A percentile compares a stretch with the other conserved stretches of the same genome.
Conservation (phyloP, 2,797 vertebrate species). For the Cynopterus sphinx region DNA sequence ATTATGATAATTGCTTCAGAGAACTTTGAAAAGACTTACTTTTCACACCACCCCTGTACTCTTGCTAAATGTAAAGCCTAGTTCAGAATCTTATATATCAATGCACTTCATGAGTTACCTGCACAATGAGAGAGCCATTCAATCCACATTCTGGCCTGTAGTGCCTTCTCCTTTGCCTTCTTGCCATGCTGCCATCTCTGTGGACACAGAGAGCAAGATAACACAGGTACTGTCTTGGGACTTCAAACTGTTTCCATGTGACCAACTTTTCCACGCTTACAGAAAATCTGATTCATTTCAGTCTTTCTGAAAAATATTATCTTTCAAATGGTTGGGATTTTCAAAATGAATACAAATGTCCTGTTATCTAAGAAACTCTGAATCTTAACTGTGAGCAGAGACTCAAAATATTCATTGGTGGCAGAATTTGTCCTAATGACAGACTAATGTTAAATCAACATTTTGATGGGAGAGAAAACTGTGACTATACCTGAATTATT, state of each 20-base stretch:
- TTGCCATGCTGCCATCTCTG: neutral
- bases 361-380: neutral
- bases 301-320: neutral
- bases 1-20: neutral
- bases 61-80: neutral
- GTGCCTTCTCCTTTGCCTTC: neutral
- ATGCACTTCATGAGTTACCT: neutral
- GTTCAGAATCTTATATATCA: neutral
- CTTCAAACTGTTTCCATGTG: neutral
- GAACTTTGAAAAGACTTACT: neutral
- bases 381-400: neutral
- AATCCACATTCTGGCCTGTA: fast-evolving
- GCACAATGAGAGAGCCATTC: neutral
- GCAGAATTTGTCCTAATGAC: neutral
- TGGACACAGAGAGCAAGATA: neutral
- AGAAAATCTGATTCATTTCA: neutral
- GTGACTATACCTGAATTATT: neutral
- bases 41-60: neutral
- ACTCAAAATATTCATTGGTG: neutral
- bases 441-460: neutral
- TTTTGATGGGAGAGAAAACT: neutral
- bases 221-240: neutral
- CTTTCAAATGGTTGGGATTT: neutral
- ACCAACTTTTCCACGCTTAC: neutral
- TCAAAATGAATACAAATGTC: neutral